Conservation (phyloP, 2,888 invertebrate species). For the Clusia tigrina region DNA sequence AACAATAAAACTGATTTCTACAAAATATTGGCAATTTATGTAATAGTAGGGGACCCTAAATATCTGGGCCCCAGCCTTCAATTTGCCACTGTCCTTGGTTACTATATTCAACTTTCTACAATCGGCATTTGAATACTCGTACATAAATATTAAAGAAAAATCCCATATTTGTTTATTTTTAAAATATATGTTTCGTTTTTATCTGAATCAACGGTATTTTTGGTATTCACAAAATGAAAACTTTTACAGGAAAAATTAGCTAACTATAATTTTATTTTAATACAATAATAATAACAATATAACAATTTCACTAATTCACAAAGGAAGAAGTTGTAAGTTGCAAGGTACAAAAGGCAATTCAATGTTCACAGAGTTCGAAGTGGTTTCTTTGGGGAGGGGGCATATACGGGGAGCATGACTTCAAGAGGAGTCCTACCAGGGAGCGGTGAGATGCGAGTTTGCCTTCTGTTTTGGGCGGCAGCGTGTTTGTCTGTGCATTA, state of each 20-base stretch:
- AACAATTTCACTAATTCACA: background rate
- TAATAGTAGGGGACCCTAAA: too few species aligned
- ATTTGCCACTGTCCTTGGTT: too few species aligned
- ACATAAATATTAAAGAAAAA: background rate
- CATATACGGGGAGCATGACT: too few species aligned
- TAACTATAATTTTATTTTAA: constrained; percentile 9
- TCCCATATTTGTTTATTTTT: background rate
- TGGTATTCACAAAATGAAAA: constrained; percentile 8
- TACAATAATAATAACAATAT: background rate
- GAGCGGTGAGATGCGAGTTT: background rate
- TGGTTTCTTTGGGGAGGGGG: too few species aligned
- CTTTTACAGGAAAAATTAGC: constrained; percentile 15
- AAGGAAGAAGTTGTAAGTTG: background rate
- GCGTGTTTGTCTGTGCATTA: constrained; percentile 30
- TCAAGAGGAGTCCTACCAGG: too few species aligned
- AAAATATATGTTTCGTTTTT: background rate
- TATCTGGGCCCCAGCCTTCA: too few species aligned
- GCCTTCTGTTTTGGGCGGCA: constrained; percentile 33
- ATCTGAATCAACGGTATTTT: constrained; percentile 7
- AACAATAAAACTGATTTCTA: too few species aligned
- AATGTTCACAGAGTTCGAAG: too few species aligned
- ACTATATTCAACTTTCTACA: too few species aligned
- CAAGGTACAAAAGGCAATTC: background rate
- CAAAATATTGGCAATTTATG: too few species aligned
- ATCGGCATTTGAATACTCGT: too few species aligned